Percentiles rank a stretch among this genome's conserved stretches.
Conservation (phyloP, 2,888 invertebrate species). For the Lasioglossum vierecki region DNA sequence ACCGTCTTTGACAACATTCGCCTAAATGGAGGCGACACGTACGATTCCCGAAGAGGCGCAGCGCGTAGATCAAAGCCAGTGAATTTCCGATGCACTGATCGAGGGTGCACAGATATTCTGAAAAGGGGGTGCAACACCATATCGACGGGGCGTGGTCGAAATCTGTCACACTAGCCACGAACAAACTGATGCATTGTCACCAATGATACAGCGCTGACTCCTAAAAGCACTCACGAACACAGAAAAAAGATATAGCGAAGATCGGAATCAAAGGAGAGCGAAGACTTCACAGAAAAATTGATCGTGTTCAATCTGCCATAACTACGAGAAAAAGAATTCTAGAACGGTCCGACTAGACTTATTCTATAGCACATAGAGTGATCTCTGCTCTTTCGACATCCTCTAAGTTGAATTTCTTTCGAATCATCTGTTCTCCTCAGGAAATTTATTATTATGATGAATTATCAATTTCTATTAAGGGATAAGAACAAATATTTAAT, state of each 20-base stretch:
- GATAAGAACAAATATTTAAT: too few relatives aligned
- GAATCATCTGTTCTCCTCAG: neutral
- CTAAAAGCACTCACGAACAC: constrained; percentile 6
- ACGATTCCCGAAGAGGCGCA: constrained; percentile 48
- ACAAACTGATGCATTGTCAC: constrained; percentile 72
- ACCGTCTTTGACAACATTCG: constrained; percentile 45
- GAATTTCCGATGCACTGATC: constrained; percentile 68
- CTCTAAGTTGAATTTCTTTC: neutral
- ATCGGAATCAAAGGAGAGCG: neutral
- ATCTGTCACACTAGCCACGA: constrained; percentile 83
- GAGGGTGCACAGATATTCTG: constrained; percentile 65
- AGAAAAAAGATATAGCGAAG: neutral
- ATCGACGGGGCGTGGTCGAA: constrained; percentile 83
- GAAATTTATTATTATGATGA: neutral
- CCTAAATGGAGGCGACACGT: constrained; percentile 47
- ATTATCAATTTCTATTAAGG: too few relatives aligned
- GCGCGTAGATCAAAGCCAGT: constrained; percentile 67
- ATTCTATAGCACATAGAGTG: neutral
- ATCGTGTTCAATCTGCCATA: neutral
- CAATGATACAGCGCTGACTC: constrained; percentile 47
- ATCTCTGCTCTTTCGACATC: neutral
- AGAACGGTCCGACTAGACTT: neutral
- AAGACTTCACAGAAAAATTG: neutral
- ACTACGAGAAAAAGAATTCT: neutral
- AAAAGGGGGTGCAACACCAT: constrained; percentile 76